These are phyloP conservation scores for Hiodon tergisus DNA, from an alignment of 2,113 vertebrate genomes.

Conservation along the genomic window DNA sequence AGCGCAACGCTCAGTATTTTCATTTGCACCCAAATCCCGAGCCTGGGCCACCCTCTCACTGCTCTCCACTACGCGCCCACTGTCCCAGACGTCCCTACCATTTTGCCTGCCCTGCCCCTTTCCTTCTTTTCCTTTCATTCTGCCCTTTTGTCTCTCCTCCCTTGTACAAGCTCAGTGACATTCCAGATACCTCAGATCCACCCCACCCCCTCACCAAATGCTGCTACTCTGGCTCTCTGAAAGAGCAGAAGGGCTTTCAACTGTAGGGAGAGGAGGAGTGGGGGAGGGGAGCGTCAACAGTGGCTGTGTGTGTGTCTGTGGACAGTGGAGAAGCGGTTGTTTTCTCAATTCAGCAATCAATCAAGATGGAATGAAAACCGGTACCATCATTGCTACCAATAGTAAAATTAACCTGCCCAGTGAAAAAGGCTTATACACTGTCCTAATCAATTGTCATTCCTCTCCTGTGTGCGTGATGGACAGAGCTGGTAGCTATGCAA, in stretches of 20 bases:
- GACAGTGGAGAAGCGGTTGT: not conserved
- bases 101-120: not conserved
- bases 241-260: slow-evolving; percentile 16
- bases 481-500: slow-evolving; percentile 67
- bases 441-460: slow-evolving; percentile 26
- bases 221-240: slow-evolving; percentile 39
- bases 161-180: slow-evolving; percentile 4
- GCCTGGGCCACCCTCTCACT: not conserved
- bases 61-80: slow-evolving; percentile 9
- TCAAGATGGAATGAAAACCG: not conserved
- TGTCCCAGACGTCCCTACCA: slow-evolving; percentile 27
- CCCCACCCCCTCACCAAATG: slow-evolving; percentile 31
- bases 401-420: not conserved
- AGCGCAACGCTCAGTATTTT: slow-evolving; percentile 16
- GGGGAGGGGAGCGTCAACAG: not conserved
- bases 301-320: slow-evolving; percentile 14
- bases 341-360: not conserved
- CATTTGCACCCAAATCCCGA: slow-evolving; percentile 3
- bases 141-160: not conserved
- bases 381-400: no score
- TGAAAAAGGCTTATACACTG: slow-evolving; percentile 3
- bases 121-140: not conserved
- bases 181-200: not conserved
- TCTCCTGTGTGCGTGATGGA: slow-evolving; percentile 51
- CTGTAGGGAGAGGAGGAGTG: slow-evolving; percentile 4